Base-by-base conservation (phyloP, 2,797 vertebrate species). In the Notolabrus celidotus region DNA sequence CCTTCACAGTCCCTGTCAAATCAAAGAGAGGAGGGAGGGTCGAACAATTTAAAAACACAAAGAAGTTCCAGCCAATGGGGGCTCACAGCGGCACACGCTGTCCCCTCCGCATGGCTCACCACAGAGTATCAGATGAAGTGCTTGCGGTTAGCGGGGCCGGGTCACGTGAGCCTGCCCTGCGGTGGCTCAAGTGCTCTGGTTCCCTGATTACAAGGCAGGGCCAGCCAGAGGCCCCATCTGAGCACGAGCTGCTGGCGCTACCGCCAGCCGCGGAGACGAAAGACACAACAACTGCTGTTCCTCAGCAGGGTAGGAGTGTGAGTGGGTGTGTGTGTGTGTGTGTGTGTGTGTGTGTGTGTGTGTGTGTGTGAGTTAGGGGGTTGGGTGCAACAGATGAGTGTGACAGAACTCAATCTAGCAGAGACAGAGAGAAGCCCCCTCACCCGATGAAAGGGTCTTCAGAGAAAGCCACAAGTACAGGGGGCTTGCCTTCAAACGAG, bases 131-230 rank as follows among this genome's bases (percentile, higher is more conserved):
- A 85, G 85, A 92, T 94, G 92, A 94, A 95, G 93, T 93, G 92
- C 90, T 92, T 93, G 94, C 93, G 95, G 95, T 93, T 89, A 90
- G 89, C 84, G 84, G 82, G 80, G 57, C 84, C 39, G 50, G 76
- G 88, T 92, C 93, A 94, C 85, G 91, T 95, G 94, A 93, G 77
- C 69, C 16, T 79, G 75, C 86, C 81, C 88, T 77, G 86, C 14
- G 71, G 87, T 50, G 22, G 88, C 83, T 83, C 67, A 72, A 89
- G 89, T 77, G 74, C 88, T 87, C 80, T 71, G 87, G 31, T 87
- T 86, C 63, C 88, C 89, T 95, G 93, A 95, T 95, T 95, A 94
- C 91, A 95, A 93, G 94, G 93, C 91, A 94, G 85, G 80, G 71
- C 72, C 80, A 79, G 85, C 80, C 77, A 72, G 82, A 79, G 88